phyloP scores from a whole-genome alignment of 2,888 invertebrate species.

The Beris chalybata region DNA sequence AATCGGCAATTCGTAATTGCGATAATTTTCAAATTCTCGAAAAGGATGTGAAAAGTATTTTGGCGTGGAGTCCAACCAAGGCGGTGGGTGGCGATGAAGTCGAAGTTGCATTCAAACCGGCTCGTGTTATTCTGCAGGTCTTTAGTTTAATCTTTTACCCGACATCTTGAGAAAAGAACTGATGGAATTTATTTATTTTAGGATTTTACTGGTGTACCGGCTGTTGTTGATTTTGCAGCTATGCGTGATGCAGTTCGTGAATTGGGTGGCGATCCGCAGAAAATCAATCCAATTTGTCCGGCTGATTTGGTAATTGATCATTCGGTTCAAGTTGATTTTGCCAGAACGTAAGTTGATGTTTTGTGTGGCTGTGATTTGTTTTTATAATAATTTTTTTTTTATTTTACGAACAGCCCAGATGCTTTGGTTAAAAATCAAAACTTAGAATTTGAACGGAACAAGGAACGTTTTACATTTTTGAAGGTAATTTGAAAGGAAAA shows the following conservation, averaged over 20 bases:
- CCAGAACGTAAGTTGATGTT: constrained; percentile 62
- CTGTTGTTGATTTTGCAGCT: constrained; percentile 97
- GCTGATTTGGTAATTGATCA: constrained; percentile 98
- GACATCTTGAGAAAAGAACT: too few relatives aligned
- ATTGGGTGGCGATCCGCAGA: constrained; percentile 85
- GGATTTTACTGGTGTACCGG: constrained; percentile 96
- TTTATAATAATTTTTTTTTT: constrained; percentile 13
- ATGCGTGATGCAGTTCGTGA: constrained; percentile 94
- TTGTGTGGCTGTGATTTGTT: neutral
- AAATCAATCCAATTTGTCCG: constrained; percentile 96
- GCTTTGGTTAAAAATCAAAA: constrained; percentile 91
- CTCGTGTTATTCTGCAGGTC: constrained; percentile 95
- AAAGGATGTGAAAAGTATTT: constrained; percentile 83
- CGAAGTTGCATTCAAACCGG: constrained; percentile 95
- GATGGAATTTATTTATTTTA: constrained; percentile 48
- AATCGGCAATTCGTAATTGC: constrained; percentile 94
- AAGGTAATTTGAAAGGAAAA: constrained; percentile 65
- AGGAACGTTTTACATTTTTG: constrained; percentile 92
- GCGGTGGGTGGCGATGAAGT: constrained; percentile 58
- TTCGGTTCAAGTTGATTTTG: constrained; percentile 95
- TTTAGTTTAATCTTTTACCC: neutral
- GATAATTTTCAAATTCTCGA: constrained; percentile 89
- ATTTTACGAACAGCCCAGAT: constrained; percentile 64
- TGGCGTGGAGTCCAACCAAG: constrained; percentile 75
- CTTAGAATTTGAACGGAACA: constrained; percentile 92